Evolutionary conservation across 2,113 vertebrate species (phyloP).

Genomic region (Chauna torquata): DNA sequence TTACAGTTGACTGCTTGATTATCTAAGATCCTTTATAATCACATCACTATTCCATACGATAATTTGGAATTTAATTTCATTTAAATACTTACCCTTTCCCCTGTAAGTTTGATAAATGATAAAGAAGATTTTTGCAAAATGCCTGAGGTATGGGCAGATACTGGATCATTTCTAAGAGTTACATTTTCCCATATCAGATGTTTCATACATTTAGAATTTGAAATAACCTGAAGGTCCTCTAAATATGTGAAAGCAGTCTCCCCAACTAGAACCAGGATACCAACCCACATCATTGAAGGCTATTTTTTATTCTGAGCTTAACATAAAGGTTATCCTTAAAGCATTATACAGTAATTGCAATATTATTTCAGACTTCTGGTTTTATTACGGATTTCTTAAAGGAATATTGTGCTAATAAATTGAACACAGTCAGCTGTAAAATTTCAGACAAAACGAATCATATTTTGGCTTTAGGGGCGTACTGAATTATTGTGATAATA

Average conservation of each 20-base stretch:
- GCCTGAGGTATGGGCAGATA: neutral
- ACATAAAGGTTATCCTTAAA: neutral
- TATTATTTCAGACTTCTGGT: neutral
- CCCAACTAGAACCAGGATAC: neutral
- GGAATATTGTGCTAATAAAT: neutral
- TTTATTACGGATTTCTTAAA: conserved; percentile 24
- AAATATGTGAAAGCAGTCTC: neutral
- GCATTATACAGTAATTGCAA: neutral
- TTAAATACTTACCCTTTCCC: neutral
- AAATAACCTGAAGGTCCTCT: neutral
- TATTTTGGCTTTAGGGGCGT: neutral
- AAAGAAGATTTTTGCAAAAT: neutral
- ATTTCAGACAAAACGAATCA: neutral
- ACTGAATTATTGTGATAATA: neutral
- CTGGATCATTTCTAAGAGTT: neutral
- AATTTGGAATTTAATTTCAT: neutral
- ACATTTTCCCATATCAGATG: neutral
- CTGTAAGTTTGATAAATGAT: neutral
- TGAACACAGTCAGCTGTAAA: neutral
- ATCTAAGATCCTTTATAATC: neutral
- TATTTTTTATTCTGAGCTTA: neutral
- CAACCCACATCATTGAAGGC: rapidly evolving
- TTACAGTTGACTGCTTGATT: neutral
- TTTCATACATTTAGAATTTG: neutral
- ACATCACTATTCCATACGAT: neutral